phyloP scores from a whole-genome alignment of 2,888 invertebrate species.

The Euplagia quadripunctaria region DNA sequence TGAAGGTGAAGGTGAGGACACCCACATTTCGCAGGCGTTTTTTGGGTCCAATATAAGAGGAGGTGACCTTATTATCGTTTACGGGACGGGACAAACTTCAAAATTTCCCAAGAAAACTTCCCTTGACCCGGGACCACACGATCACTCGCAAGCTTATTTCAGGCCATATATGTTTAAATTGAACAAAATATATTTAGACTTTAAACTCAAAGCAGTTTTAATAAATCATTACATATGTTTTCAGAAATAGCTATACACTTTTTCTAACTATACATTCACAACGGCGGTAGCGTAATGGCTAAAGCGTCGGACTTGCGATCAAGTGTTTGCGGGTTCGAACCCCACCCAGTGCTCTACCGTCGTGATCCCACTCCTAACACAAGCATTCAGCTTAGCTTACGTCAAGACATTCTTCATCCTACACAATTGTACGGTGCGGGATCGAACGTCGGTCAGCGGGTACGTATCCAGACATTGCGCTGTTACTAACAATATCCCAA shows the following conservation, averaged over 20 bases:
- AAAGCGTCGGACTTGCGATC: no score
- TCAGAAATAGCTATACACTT: neutral
- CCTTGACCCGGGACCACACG: no score
- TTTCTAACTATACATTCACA: no score
- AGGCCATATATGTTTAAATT: neutral
- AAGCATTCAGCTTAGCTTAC: neutral
- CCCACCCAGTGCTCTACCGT: no score
- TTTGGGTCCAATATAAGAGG: neutral
- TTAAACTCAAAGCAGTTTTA: neutral
- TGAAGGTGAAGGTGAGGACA: no score
- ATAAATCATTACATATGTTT: neutral
- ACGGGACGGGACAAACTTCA: no score
- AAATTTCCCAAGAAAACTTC: neutral
- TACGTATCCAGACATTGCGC: neutral
- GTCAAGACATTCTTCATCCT: neutral
- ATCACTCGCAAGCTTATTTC: neutral
- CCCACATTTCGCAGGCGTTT: neutral
- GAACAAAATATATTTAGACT: no score
- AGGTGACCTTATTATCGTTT: neutral
- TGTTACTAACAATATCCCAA: neutral
- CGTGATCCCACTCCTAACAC: no score
- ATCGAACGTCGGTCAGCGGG: neutral
- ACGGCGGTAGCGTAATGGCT: no score
- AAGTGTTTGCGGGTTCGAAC: no score
- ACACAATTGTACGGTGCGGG: neutral